phyloP scores from a whole-genome alignment of 2,113 vertebrate species.

The Triplophysa siluroides region DNA sequence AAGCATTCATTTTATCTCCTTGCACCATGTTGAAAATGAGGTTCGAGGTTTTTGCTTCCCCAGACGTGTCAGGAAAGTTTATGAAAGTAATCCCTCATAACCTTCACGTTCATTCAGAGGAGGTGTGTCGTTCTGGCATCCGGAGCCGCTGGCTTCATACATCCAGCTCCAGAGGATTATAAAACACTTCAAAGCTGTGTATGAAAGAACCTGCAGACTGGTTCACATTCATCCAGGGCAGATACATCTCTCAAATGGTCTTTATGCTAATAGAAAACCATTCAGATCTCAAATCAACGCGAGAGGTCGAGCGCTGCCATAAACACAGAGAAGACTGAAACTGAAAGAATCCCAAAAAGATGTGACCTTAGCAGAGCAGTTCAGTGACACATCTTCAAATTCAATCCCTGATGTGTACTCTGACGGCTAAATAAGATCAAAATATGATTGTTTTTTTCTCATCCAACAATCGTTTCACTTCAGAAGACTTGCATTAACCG shows the following conservation, averaged over 20 bases:
- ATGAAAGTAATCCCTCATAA: not conserved
- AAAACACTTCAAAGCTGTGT: conserved; percentile 29
- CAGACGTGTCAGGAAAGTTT: not conserved
- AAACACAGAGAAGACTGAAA: not conserved
- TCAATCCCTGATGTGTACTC: no score
- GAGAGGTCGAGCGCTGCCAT: not conserved
- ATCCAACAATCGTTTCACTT: no score
- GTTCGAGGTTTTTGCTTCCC: not conserved
- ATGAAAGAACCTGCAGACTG: conserved; percentile 12
- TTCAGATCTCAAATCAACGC: not conserved
- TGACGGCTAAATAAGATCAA: no score
- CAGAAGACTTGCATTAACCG: no score
- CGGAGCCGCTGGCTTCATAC: not conserved
- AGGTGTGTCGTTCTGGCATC: conserved; percentile 27
- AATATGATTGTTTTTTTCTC: no score
- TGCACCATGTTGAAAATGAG: not conserved
- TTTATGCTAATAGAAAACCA: not conserved
- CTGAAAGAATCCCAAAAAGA: not conserved
- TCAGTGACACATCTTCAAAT: no score
- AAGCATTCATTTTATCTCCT: not conserved
- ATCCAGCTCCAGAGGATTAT: not conserved
- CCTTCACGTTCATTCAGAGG: not conserved
- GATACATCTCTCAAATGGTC: not conserved
- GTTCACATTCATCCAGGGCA: not conserved
- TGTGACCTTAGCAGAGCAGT: no score